These are phyloP conservation scores for Lucilia sericata DNA, from an alignment of 1,140 invertebrate species.

Conservation along the genomic window DNA sequence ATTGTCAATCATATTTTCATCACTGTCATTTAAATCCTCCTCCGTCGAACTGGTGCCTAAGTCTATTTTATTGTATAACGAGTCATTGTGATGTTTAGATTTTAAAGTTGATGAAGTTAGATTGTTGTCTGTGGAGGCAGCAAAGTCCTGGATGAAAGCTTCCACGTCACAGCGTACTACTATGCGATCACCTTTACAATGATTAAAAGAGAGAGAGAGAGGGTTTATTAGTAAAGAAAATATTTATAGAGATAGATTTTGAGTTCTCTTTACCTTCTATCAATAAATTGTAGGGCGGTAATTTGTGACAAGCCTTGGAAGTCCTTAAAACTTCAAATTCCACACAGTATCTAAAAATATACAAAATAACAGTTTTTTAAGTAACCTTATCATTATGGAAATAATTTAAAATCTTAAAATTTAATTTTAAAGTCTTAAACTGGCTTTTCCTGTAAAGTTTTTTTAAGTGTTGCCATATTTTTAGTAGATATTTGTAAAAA, in stretches of 20 bases:
- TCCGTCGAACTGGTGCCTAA: constrained; percentile 46
- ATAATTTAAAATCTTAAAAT: no score
- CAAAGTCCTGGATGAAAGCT: constrained; percentile 65
- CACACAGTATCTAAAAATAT: constrained; percentile 78
- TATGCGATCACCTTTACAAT: constrained; percentile 74
- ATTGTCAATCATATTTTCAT: constrained; percentile 46
- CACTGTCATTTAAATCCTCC: constrained; percentile 53
- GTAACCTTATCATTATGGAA: no score
- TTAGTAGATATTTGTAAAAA: no score
- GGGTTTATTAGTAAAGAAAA: not conserved
- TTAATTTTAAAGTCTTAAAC: no score
- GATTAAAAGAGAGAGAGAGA: constrained; percentile 34
- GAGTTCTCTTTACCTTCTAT: constrained; percentile 74
- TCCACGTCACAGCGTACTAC: constrained; percentile 83
- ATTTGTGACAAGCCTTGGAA: constrained; percentile 82
- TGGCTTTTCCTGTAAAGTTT: no score
- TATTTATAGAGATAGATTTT: not conserved
- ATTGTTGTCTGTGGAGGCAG: not conserved
- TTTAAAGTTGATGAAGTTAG: constrained; percentile 44
- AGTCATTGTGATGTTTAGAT: constrained; percentile 40
- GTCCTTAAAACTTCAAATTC: constrained; percentile 85
- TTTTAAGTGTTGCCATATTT: no score
- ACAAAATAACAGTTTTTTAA: not conserved
- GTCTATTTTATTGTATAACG: constrained; percentile 30
- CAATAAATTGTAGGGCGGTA: constrained; percentile 76